A percentile compares a stretch with the other conserved stretches of the same genome.
phyloP scores from a whole-genome alignment of 2,888 invertebrate genomes.

The Drosophila putrida region DNA sequence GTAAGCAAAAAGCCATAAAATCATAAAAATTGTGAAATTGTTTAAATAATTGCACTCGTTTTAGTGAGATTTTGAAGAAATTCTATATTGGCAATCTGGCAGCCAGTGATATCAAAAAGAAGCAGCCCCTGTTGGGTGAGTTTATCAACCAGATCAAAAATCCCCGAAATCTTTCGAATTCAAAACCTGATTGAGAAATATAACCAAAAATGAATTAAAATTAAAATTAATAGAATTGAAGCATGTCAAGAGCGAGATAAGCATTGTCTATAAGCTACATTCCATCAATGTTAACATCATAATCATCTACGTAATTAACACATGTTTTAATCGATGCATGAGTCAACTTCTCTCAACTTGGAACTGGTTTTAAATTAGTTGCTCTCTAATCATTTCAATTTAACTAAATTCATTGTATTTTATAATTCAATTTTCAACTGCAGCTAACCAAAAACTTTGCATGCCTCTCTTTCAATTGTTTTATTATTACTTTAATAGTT shows the following conservation, averaged over 20 bases:
- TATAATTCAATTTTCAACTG: not conserved
- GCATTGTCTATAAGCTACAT: not conserved
- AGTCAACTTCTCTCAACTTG: slow-evolving; percentile 8
- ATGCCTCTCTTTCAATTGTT: not conserved
- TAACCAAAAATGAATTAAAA: slow-evolving; percentile 2
- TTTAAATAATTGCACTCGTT: not conserved
- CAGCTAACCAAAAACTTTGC: not conserved
- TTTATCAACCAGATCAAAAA: not conserved
- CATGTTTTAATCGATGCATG: slow-evolving; percentile 18
- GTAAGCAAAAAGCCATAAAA: slow-evolving; percentile 87
- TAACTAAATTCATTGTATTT: not conserved
- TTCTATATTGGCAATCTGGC: slow-evolving; percentile 95
- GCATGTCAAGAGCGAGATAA: slow-evolving; percentile 10
- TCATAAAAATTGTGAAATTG: not conserved
- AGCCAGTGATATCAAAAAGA: slow-evolving; percentile 87
- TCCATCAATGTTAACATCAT: slow-evolving; percentile 13
- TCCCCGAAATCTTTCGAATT: no score
- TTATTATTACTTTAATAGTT: not conserved
- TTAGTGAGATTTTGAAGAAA: slow-evolving; percentile 90
- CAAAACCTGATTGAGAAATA: not conserved
- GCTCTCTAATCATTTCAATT: slow-evolving; percentile 5
- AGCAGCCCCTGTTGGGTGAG: slow-evolving; percentile 74
- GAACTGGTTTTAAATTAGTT: slow-evolving; percentile 19
- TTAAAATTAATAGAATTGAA: slow-evolving; percentile 3
- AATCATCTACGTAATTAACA: slow-evolving; percentile 8